phyloP scores from a whole-genome alignment of 2,888 invertebrate genomes.

The Stenurella melanura region DNA sequence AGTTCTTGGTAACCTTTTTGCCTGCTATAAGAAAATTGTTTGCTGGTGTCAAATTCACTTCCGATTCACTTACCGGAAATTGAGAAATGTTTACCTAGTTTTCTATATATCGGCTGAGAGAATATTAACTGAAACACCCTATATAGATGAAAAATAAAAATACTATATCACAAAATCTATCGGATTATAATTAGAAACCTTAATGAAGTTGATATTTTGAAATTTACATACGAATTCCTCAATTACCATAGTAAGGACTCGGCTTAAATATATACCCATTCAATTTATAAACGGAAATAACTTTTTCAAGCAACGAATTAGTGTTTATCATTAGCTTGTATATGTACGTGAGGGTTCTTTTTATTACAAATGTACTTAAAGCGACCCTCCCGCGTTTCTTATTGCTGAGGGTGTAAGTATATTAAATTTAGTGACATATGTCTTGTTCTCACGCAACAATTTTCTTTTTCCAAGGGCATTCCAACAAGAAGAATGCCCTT shows the following conservation, averaged over 20 bases:
- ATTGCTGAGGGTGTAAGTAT: conserved; percentile 24
- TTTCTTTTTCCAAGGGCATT: conserved; percentile 1
- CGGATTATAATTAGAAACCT: neutral
- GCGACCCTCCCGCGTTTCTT: conserved; percentile 27
- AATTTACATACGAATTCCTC: conserved; percentile 7
- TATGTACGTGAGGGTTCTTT: conserved; percentile 33
- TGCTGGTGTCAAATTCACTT: too few relatives aligned
- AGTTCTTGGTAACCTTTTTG: too few relatives aligned
- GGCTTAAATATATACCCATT: neutral
- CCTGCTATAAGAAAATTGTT: too few relatives aligned
- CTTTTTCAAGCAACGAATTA: conserved; percentile 33
- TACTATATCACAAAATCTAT: neutral
- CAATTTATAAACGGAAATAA: conserved; percentile 30
- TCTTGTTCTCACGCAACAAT: conserved; percentile 30
- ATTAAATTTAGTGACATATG: conserved; percentile 33
- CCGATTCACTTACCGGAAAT: too few relatives aligned
- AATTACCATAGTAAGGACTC: neutral
- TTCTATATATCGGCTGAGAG: too few relatives aligned
- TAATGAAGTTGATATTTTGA: neutral
- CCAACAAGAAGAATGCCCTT: neutral
- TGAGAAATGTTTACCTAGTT: too few relatives aligned
- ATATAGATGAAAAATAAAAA: too few relatives aligned
- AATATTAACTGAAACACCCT: too few relatives aligned
- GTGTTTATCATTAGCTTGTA: conserved; percentile 21
- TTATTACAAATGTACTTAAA: conserved; percentile 33